A percentile compares a stretch with the other conserved stretches of the same genome.
These are phyloP conservation scores for Alviniconcha strummeri DNA, from an alignment of 2,888 invertebrate genomes.

Conservation along the genomic window DNA sequence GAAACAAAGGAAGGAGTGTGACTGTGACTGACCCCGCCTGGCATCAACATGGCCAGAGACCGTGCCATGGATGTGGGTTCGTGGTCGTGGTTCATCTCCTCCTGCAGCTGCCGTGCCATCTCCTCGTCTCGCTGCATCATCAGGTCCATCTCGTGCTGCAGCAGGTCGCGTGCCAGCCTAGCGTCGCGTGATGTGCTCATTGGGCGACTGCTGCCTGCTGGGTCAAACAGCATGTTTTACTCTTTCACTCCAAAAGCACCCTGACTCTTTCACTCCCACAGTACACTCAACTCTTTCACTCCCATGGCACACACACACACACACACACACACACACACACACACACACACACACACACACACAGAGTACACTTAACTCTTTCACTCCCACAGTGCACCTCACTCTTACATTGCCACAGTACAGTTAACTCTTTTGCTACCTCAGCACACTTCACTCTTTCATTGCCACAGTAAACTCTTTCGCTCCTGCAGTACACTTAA, in stretches of 20 bases:
- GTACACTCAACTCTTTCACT: too few species aligned
- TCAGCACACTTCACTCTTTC: too few species aligned
- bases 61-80: background rate
- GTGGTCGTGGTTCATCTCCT: background rate
- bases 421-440: too few species aligned
- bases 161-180: slow-evolving; percentile 36
- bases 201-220: background rate
- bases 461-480: too few species aligned
- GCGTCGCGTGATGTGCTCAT: slow-evolving; percentile 31
- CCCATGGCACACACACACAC: background rate
- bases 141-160: slow-evolving; percentile 40
- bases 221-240: too few species aligned
- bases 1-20: background rate
- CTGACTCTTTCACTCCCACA: too few species aligned
- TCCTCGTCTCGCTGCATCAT: slow-evolving; percentile 29
- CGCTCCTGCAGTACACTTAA: too few species aligned
- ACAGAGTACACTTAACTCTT: too few species aligned
- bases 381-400: background rate
- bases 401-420: too few species aligned
- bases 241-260: too few species aligned
- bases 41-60: background rate
- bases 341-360: slow-evolving; percentile 4
- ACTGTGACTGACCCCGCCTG: too few species aligned
- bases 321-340: background rate
- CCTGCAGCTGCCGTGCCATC: slow-evolving; percentile 27